Evolutionary conservation across 2,888 invertebrate genomes (phyloP), one percentile per base, ranked within the genome.

Genomic region (Drosophila demipolita): DNA sequence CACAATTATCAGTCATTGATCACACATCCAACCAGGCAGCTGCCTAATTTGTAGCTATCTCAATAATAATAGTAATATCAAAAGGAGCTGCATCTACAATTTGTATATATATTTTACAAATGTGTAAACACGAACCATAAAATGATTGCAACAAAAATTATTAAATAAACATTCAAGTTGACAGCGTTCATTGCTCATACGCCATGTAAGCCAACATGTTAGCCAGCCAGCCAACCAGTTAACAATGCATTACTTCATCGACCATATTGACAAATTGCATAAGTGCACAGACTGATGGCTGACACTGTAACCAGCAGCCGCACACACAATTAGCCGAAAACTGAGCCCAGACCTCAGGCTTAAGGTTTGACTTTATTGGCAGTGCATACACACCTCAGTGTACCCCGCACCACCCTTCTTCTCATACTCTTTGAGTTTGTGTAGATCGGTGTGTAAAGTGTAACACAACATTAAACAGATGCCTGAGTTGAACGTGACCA

Each of bases 401-500:
- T 29, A 6, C 23, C 36, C 15, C 29, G 2, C 23, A 23, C 15
- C n/a, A n/a, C 15, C 33, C 35, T 32, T 20, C 40, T 11, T 55
- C 40, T 32, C 29, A 29, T 4, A 29, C 17, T 12, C n/a, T 45
- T n/a, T 61, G 38, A 49, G 48, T 33, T 40, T 38, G 12, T 70
- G 75, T 61, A 71, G 78, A 80, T 82, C 73, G 74, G 67, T 62
- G 83, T 80, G 54, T 87, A 80, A 90, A 91, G 76, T 90, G 89
- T 91, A 87, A 89, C 87, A 91, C 78, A 81, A 74, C 80, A 83
- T 89, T 82, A 84, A 91, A 79, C 83, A 88, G 91, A 90, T 91
- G 91, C 91, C 89, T 66, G 75, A 78, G 78, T 73, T 65, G 77
- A 81, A 91, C 91, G 91, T 91, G 91, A 91, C 91, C 91, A 83